Evolutionary conservation across 2,113 vertebrate species (phyloP).

Genomic region (Sander vitreus): DNA sequence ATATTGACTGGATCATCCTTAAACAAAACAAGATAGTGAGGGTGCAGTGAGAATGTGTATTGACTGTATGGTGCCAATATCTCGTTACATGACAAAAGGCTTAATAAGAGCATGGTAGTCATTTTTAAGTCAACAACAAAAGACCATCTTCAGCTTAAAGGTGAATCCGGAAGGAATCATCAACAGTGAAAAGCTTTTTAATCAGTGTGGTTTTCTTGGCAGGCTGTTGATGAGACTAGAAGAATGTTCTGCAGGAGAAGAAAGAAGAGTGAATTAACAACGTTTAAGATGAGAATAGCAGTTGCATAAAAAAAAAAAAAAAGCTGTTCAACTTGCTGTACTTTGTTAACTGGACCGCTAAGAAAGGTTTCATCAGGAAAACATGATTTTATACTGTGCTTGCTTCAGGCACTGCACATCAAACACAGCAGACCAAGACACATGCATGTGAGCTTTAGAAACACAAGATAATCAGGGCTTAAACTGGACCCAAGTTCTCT

Average conservation of each 20-base stretch:
- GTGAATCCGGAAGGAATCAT: conserved; percentile 16
- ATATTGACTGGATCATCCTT: conserved; percentile 20
- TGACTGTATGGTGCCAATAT: neutral
- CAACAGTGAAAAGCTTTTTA: neutral
- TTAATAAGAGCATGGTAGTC: neutral
- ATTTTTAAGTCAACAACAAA: neutral
- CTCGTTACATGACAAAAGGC: neutral
- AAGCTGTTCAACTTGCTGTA: neutral
- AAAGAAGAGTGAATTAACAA: conserved; percentile 23
- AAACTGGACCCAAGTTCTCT: neutral
- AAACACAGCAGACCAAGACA: conserved; percentile 49
- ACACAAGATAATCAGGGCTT: neutral
- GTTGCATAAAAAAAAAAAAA: neutral
- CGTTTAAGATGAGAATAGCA: neutral
- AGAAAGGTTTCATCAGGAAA: neutral
- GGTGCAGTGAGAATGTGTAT: neutral
- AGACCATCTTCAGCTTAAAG: neutral
- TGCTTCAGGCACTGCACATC: conserved; percentile 47
- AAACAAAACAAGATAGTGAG: neutral
- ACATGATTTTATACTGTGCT: neutral
- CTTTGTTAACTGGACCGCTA: neutral
- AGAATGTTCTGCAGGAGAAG: conserved; percentile 77
- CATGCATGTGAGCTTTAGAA: conserved; percentile 49
- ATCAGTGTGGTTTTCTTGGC: conserved; percentile 42
- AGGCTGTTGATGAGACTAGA: conserved; percentile 65